Conservation (phyloP, 2,797 vertebrate species). For the Enteromius radiatus region DNA sequence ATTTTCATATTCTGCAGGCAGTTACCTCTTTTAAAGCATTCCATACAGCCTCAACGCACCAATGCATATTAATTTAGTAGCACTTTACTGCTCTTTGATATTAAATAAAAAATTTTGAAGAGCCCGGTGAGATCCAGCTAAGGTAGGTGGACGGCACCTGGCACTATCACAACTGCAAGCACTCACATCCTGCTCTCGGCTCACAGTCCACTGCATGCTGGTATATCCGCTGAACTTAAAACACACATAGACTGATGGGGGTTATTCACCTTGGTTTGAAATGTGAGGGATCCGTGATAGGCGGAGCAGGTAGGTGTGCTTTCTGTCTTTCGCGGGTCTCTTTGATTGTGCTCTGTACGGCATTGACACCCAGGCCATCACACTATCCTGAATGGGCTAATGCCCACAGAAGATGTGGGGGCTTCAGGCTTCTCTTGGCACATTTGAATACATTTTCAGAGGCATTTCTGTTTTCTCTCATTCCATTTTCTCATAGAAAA, state of each 20-base stretch:
- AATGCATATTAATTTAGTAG: slow-evolving; percentile 30
- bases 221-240: slow-evolving; percentile 44
- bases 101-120: slow-evolving; percentile 44
- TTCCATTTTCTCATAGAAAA: slow-evolving; percentile 54
- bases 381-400: slow-evolving; percentile 50
- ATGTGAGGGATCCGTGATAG: slow-evolving; percentile 50
- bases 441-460: slow-evolving; percentile 49
- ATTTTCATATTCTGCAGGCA: slow-evolving; percentile 34
- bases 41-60: slow-evolving; percentile 13
- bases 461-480: slow-evolving; percentile 46
- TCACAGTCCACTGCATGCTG: slow-evolving; percentile 58
- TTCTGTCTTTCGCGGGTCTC: slow-evolving; percentile 56
- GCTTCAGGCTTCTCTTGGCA: slow-evolving; percentile 43
- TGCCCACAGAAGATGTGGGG: slow-evolving; percentile 44
- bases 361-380: slow-evolving; percentile 44
- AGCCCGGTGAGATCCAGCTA: slow-evolving; percentile 32
- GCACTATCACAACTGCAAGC: slow-evolving; percentile 18
- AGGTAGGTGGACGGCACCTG: slow-evolving; percentile 57
- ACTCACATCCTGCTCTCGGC: slow-evolving; percentile 40
- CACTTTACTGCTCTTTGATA: slow-evolving; percentile 43
- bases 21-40: slow-evolving; percentile 48
- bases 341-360: slow-evolving; percentile 46
- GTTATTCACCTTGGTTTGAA: slow-evolving; percentile 43
- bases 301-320: slow-evolving; percentile 63
- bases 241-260: slow-evolving; percentile 13